Conservation (phyloP, 2,797 vertebrate species). For the Tolypeutes matacus region DNA sequence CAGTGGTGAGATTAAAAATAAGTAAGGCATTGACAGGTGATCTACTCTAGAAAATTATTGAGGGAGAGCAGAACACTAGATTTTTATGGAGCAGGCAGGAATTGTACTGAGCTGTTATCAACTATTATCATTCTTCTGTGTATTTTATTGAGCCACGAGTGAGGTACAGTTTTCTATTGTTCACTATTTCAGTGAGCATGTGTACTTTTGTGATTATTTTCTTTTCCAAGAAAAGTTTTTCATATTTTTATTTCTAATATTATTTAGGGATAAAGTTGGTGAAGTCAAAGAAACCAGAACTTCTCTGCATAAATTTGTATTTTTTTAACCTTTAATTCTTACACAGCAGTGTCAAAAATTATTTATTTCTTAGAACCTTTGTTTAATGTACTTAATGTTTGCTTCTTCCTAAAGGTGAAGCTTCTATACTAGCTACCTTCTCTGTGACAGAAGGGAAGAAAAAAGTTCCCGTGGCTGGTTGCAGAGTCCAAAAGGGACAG, state of each 20-base stretch:
- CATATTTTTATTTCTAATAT: slow-evolving; percentile 22
- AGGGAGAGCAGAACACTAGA: slow-evolving; percentile 20
- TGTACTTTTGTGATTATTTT: neutral
- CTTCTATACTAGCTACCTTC: slow-evolving; percentile 92
- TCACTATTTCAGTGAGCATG: neutral
- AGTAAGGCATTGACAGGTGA: neutral
- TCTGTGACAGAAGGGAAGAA: slow-evolving; percentile 93
- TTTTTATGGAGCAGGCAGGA: slow-evolving; percentile 21
- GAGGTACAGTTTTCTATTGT: neutral
- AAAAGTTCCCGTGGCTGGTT: slow-evolving; percentile 94
- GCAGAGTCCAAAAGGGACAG: slow-evolving; percentile 94
- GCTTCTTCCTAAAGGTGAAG: slow-evolving; percentile 87
- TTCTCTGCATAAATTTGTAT: neutral
- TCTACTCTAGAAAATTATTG: neutral
- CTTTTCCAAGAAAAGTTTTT: slow-evolving; percentile 1
- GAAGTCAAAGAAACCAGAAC: neutral
- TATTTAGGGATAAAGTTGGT: slow-evolving; percentile 11
- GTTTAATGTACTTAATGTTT: neutral
- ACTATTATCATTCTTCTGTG: neutral
- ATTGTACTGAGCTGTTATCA: neutral
- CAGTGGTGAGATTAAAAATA: neutral
- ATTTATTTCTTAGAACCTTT: neutral
- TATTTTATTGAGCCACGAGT: slow-evolving; percentile 3
- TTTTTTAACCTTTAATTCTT: neutral
- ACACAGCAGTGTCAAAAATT: neutral